Evolutionary conservation across 2,888 invertebrate species (phyloP).

Genomic region (Cephus runcator): DNA sequence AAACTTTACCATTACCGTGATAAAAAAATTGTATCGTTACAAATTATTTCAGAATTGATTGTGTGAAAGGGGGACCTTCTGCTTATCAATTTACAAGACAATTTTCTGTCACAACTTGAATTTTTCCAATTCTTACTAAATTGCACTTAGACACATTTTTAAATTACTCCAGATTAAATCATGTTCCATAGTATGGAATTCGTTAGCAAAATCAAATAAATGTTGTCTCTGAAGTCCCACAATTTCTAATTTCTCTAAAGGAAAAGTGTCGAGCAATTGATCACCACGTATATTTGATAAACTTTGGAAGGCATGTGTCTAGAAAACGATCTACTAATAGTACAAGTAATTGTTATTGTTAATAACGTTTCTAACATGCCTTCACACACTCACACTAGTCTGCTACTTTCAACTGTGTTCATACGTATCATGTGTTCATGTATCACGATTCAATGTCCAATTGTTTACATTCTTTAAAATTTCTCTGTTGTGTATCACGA

Average conservation of each 20-base stretch:
- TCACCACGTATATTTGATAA: neutral
- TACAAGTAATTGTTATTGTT: neutral
- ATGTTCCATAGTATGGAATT: neutral
- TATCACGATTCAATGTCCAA: neutral
- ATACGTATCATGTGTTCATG: too few relatives aligned
- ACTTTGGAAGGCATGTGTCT: neutral
- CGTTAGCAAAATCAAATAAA: neutral
- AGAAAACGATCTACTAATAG: neutral
- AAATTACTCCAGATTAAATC: neutral
- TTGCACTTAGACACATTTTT: neutral
- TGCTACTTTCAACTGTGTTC: neutral
- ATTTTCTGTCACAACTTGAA: neutral
- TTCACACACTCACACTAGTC: neutral
- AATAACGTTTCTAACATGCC: neutral
- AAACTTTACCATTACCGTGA: slow-evolving; percentile 20
- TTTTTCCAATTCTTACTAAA: neutral
- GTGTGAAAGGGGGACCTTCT: slow-evolving; percentile 21
- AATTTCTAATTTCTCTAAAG: neutral
- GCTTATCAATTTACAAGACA: slow-evolving; percentile 23
- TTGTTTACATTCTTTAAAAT: neutral
- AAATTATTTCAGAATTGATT: slow-evolving; percentile 3
- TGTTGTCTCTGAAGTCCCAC: neutral
- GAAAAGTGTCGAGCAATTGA: neutral
- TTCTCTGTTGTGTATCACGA: neutral
- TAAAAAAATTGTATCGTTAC: slow-evolving; percentile 12